These are phyloP conservation scores for Caenorhabditis latens DNA, from an alignment of 1,140 invertebrate genomes.

Conservation along the genomic window DNA sequence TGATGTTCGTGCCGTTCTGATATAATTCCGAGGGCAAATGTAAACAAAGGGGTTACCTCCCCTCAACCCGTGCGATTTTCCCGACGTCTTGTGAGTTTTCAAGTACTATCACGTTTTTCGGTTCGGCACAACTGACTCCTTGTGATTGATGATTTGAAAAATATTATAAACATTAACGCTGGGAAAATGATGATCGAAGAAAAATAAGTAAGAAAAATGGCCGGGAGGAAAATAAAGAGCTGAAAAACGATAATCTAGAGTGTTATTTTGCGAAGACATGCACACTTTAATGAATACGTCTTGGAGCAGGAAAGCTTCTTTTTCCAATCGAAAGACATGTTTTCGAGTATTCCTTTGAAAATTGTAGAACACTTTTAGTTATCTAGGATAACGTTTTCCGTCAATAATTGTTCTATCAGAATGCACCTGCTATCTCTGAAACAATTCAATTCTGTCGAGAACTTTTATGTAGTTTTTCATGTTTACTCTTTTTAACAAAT, in stretches of 20 bases:
- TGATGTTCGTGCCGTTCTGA: constrained; percentile 54
- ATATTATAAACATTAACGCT: constrained; percentile 10
- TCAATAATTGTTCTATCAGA: no score
- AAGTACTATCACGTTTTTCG: constrained; percentile 55
- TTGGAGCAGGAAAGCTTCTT: background rate
- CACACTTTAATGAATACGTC: background rate
- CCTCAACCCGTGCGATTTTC: background rate
- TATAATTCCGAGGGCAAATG: constrained; percentile 27
- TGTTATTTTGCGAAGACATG: background rate
- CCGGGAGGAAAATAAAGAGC: background rate
- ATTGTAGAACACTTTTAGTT: background rate
- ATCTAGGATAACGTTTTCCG: no score
- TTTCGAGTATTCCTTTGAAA: background rate
- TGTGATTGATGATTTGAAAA: constrained; percentile 7
- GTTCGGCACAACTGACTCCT: constrained; percentile 46
- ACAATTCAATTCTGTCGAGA: no score
- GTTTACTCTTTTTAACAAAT: constrained; percentile 11
- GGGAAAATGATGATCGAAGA: background rate
- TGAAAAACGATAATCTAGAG: constrained; percentile 18
- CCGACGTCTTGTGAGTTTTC: constrained; percentile 49
- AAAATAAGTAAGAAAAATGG: background rate
- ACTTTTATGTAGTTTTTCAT: background rate
- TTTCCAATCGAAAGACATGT: background rate
- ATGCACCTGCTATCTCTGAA: no score
- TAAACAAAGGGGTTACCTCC: constrained; percentile 13